phyloP scores from a whole-genome alignment of 2,888 invertebrate genomes.

The Lampropteryx suffumata region DNA sequence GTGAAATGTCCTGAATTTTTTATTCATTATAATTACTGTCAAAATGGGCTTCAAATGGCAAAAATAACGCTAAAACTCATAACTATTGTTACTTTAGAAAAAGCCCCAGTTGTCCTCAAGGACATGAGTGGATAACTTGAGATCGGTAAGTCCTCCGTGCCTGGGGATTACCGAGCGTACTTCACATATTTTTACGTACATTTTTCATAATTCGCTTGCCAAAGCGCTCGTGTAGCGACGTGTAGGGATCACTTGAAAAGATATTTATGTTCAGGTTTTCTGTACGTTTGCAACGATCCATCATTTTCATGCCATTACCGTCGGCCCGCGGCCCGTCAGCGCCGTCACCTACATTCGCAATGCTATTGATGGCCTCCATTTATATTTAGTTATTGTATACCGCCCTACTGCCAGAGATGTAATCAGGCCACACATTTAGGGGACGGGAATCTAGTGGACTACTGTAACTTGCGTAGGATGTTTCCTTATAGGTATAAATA shows the following conservation, averaged over 20 bases:
- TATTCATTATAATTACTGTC: too few species aligned
- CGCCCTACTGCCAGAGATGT: constrained; percentile 9
- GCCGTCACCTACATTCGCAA: constrained; percentile 29
- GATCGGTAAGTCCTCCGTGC: background rate
- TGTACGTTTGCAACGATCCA: constrained; percentile 48
- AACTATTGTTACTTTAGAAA: too few species aligned
- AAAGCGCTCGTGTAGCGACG: constrained; percentile 5
- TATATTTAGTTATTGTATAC: constrained; percentile 29
- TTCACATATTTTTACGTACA: background rate
- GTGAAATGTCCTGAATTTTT: too few species aligned
- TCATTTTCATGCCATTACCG: constrained; percentile 68
- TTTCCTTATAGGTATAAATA: too few species aligned
- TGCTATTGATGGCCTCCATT: constrained; percentile 32
- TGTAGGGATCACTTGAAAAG: constrained; percentile 23
- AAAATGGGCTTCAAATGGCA: too few species aligned
- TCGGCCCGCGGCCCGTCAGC: constrained; percentile 24
- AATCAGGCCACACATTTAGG: too few species aligned
- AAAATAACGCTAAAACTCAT: too few species aligned
- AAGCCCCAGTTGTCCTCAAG: too few species aligned
- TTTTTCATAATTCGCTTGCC: constrained; percentile 13
- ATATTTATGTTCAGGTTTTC: constrained; percentile 35
- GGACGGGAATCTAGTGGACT: too few species aligned
- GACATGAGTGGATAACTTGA: too few species aligned
- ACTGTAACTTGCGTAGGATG: too few species aligned
- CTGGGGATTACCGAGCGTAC: background rate